Percentiles rank a stretch among this genome's conserved stretches.
These are phyloP conservation scores for Acridotheres tristis DNA, from an alignment of 2,797 vertebrate genomes.

Conservation along the genomic window DNA sequence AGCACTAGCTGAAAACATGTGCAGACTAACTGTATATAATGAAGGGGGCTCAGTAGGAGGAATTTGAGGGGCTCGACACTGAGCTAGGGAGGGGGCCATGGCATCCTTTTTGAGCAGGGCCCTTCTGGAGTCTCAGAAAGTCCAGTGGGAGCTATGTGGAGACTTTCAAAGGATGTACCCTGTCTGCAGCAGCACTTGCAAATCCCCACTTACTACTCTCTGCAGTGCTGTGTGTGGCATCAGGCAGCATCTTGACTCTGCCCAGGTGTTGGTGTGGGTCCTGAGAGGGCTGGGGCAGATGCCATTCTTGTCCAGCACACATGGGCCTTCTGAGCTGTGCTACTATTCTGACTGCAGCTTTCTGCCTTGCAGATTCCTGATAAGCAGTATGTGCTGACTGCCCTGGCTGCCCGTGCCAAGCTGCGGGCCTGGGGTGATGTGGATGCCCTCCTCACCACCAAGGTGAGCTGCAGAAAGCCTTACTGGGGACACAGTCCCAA, in stretches of 20 bases:
- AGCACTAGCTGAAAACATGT: background rate
- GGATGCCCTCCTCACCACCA: conserved; percentile 89
- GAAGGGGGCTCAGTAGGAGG: background rate
- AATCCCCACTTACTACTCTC: background rate
- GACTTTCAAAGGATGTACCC: background rate
- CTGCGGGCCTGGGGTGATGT: conserved; percentile 93
- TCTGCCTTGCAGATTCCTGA: conserved; percentile 86
- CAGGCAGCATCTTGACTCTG: background rate
- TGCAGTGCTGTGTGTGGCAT: background rate
- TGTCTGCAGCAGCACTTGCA: background rate
- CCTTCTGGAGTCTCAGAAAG: background rate
- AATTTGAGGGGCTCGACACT: background rate
- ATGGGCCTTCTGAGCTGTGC: background rate
- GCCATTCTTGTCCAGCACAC: background rate
- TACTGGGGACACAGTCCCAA: background rate
- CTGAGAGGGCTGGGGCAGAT: background rate
- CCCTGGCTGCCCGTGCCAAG: conserved; percentile 90
- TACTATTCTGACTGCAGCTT: background rate
- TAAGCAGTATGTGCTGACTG: conserved; percentile 91
- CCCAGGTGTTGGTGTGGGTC: background rate
- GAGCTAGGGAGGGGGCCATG: background rate
- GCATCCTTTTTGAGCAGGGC: background rate
- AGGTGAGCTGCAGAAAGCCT: conserved; percentile 68
- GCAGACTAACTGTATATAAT: background rate
- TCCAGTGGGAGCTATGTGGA: background rate